Evolutionary conservation across 2,113 vertebrate species (phyloP).

Genomic region (Rhipidura dahli): DNA sequence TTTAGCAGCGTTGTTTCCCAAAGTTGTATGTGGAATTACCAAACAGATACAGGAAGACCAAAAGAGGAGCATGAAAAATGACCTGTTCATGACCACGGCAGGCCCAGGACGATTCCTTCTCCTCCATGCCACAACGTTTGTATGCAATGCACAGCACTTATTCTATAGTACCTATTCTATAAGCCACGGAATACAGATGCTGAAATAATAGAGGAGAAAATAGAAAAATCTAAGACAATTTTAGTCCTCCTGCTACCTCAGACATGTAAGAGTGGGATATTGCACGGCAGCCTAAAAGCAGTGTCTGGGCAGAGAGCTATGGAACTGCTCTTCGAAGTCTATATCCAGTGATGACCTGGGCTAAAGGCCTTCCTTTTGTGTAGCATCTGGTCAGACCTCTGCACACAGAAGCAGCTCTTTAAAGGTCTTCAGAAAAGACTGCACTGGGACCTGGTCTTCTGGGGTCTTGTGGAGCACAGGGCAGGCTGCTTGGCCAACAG

Average conservation of each 20-base stretch:
- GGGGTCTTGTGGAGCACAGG: not conserved
- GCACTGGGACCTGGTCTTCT: not conserved
- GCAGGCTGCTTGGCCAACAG: not conserved
- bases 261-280: not conserved
- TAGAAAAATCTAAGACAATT: not conserved
- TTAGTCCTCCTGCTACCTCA: not conserved
- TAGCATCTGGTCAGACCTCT: not conserved
- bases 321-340: not conserved
- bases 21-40: not conserved
- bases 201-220: not conserved
- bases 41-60: not conserved
- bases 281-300: not conserved
- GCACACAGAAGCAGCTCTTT: not conserved
- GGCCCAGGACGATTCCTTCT: not conserved
- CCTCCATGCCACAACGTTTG: not conserved
- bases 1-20: not conserved
- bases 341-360: not conserved
- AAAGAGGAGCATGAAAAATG: not conserved
- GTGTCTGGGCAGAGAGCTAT: not conserved
- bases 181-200: not conserved
- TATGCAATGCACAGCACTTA: rapidly evolving
- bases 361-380: not conserved
- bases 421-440: not conserved
- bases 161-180: rapidly evolving
- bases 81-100: not conserved